Percentiles rank a stretch among this genome's conserved stretches.
Evolutionary conservation across 2,888 invertebrate species (phyloP).

Genomic region (Mellilla xanthometata): DNA sequence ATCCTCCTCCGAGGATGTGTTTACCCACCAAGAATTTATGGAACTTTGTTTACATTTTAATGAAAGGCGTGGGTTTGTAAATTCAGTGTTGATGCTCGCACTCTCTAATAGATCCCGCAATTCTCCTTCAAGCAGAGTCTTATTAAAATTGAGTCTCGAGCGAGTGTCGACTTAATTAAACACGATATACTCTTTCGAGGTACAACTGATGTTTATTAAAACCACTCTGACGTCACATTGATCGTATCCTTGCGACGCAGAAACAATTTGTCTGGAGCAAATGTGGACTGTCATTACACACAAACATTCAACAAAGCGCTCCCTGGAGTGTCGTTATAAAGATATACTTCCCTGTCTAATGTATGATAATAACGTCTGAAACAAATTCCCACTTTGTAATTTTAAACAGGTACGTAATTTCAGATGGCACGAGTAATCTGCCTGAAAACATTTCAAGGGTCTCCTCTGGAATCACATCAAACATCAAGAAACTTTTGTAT

Average conservation of each 20-base stretch:
- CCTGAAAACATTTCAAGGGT: constrained; percentile 7
- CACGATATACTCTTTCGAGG: constrained; percentile 29
- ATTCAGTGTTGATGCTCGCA: constrained; percentile 54
- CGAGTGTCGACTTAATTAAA: constrained; percentile 42
- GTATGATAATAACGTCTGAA: constrained; percentile 9
- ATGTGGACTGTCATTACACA: constrained; percentile 33
- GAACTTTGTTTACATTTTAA: constrained; percentile 71
- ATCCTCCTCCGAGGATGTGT: constrained; percentile 50
- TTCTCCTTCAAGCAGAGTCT: constrained; percentile 37
- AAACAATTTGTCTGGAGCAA: constrained; percentile 37
- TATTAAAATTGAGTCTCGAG: constrained; percentile 40
- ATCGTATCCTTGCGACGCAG: constrained; percentile 18
- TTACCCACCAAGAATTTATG: constrained; percentile 61
- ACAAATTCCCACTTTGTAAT: constrained; percentile 9
- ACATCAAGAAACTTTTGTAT: constrained; percentile 21
- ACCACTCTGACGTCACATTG: constrained; percentile 19
- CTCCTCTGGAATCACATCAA: constrained; percentile 18
- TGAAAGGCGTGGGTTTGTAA: constrained; percentile 58
- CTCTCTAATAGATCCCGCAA: constrained; percentile 39
- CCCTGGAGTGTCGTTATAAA: constrained; percentile 23
- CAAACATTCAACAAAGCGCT: constrained; percentile 28
- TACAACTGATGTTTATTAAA: constrained; percentile 22
- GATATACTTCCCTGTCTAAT: constrained; percentile 2
- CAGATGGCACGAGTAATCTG: constrained; percentile 10
- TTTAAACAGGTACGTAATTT: constrained; percentile 13